phyloP scores from a whole-genome alignment of 2,888 invertebrate genomes.

The Gymnoscelis rufifasciata region DNA sequence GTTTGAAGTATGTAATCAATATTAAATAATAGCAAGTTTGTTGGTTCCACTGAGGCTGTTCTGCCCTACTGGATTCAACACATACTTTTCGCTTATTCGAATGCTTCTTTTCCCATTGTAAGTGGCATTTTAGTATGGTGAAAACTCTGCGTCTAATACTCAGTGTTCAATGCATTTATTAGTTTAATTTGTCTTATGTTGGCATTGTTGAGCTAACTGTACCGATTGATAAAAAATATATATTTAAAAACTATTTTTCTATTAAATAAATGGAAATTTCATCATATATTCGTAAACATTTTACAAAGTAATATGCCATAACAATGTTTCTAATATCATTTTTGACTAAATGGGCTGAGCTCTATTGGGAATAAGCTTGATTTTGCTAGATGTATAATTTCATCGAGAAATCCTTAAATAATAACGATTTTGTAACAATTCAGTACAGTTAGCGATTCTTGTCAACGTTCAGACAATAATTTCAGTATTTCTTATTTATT shows the following conservation, averaged over 20 bases:
- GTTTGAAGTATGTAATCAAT: background rate
- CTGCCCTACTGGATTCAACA: slow-evolving; percentile 71
- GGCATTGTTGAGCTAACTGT: background rate
- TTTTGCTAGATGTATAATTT: no score
- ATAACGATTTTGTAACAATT: no score
- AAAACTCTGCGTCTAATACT: slow-evolving; percentile 55
- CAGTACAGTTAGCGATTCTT: background rate
- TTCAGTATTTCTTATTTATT: slow-evolving; percentile 26
- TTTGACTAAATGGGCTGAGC: no score
- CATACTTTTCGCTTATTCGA: slow-evolving; percentile 53
- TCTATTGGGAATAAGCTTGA: no score
- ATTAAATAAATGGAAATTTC: no score
- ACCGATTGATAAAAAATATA: no score
- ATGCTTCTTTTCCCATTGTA: slow-evolving; percentile 54
- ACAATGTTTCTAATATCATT: no score
- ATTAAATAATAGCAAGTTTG: slow-evolving; percentile 51
- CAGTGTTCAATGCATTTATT: slow-evolving; percentile 52
- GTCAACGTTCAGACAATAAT: slow-evolving; percentile 15
- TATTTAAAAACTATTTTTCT: no score
- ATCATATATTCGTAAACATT: no score
- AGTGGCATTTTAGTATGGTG: slow-evolving; percentile 55
- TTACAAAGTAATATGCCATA: no score
- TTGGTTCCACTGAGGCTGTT: slow-evolving; percentile 64
- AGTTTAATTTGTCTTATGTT: slow-evolving; percentile 26
- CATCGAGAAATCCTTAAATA: no score